Evolutionary conservation across 1,140 invertebrate genomes (phyloP), one percentile per base, ranked within the genome.

Genomic region (Globodera rostochiensis): DNA sequence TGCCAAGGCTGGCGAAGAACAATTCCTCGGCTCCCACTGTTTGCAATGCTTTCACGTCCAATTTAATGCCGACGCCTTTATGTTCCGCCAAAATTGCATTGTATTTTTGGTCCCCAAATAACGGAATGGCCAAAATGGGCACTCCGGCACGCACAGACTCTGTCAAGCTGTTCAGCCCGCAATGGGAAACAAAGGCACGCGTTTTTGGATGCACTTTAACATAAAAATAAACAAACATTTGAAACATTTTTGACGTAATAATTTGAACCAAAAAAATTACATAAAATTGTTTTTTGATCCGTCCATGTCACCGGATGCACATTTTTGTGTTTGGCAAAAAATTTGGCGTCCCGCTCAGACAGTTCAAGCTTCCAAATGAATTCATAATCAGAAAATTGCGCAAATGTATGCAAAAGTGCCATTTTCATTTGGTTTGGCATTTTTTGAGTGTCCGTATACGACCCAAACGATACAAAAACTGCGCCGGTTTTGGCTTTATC

Each of bases 381-480:
- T 50, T 84, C 36, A 45, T 57, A 45, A 15, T 83, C 74, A 11
- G 70, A 50, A 45, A 83, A 83, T 0, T 6, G 49, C 1, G 21
- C 47, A 21, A 83, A 85, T 19, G 82, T 76, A 13, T 46, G 4
- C 3, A 83, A 11, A 73, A 83, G 83, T 19, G 82, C 53, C 50
- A 46, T 45, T 45, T 77, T 57, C 49, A 84, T 83, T 13, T 49
- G 3, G 11, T 19, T 11, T 6, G 13, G 11, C 80, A 83, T 85
- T 71, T 67, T 7, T 66, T 49, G 53, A 0, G 82, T 85, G 36
- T 85, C 67, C 1, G 78, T 70, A 66, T 85, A 84, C 6, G 82
- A 85, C 19, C 82, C 82, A 21, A 83, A 83, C 7, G 82, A 83
- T n/a, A 83, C 47, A 15, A 84, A 36, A 8, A 83, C 69, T 21